Conservation (phyloP, 2,888 invertebrate species). For the Drosophila picticornis region DNA sequence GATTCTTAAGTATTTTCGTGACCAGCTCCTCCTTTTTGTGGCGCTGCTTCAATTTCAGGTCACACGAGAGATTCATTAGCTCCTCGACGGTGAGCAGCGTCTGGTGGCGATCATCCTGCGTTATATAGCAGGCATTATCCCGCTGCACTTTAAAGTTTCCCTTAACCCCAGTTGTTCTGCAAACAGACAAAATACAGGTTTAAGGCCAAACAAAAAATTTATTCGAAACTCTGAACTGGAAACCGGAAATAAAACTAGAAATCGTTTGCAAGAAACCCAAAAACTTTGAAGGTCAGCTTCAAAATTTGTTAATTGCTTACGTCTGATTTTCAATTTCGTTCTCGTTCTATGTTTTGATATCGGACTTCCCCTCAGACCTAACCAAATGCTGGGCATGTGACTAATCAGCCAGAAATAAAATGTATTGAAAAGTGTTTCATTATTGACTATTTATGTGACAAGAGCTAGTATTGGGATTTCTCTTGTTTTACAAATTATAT, state of each 20-base stretch:
- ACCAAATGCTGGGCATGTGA: conserved; percentile 39
- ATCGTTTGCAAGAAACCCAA: not conserved
- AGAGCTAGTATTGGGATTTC: not conserved
- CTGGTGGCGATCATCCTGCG: conserved; percentile 91
- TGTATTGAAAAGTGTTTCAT: conserved; percentile 12
- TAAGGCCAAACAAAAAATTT: not conserved
- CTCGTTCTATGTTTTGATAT: conserved; percentile 10
- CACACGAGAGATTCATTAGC: conserved; percentile 92
- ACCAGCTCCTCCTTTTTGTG: conserved; percentile 77
- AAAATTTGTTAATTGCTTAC: conserved; percentile 4
- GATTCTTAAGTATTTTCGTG: conserved; percentile 82
- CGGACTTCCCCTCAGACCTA: conserved; percentile 3
- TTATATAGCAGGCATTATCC: conserved; percentile 92
- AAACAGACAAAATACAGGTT: not conserved
- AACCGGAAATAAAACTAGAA: conserved; percentile 7
- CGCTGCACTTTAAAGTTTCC: conserved; percentile 90
- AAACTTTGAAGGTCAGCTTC: conserved; percentile 33
- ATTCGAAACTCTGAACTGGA: not conserved
- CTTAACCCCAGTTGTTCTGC: conserved; percentile 88
- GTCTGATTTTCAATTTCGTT: not conserved
- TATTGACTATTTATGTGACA: not conserved
- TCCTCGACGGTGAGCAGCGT: conserved; percentile 91
- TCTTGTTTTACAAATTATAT: not conserved
- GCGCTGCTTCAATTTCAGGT: conserved; percentile 88
- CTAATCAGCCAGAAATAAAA: conserved; percentile 13